Base-by-base conservation (phyloP, 2,113 vertebrate species). In the Oreochromis niloticus region DNA sequence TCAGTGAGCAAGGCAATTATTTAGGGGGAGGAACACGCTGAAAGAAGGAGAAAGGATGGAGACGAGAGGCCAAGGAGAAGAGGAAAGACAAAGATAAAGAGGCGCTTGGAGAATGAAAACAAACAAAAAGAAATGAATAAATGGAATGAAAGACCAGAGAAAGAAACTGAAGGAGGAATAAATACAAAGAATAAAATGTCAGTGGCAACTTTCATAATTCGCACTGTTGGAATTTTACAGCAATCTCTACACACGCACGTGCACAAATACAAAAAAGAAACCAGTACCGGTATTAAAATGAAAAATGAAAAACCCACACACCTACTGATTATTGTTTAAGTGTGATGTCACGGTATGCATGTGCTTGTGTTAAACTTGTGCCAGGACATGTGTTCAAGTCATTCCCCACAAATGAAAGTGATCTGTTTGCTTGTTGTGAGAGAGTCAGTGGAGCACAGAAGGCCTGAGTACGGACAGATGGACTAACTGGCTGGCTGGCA, bases 381-480 rank as follows among this genome's bases (percentile, higher is more conserved):
- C 81, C 84, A 92, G 86, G 41, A 85, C 19, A 80, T 78, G 52
- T 48, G 50, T 59, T 85, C 52, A 83, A 82, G 80, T 88, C 55
- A 86, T 78, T 91, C 59, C 34, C 81, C 79, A 52, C 86, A 85
- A 91, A 86, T 89, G 3, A 87, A 85, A 88, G 39, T 10, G 17
- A 92, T 91, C 87, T 89, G 79, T 92, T 85, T 78, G 82, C n/a
- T 39, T 75, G 83, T 83, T 88, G 89, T 80, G 90, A 41, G 85
- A 87, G 85, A 91, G 84, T 93, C 88, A 89, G 82, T 46, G 8
- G 54, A 88, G 92, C 91, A 88, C 93, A 94, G 92, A 90, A 85
- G 83, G 85, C 86, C 85, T 80, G 75, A 88, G 85, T 80, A 50
- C 5, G 80, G 87, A 89, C 95, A 96, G 93, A 96, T 95, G 94